These are phyloP conservation scores for Merops nubicus DNA, from an alignment of 2,113 vertebrate species.

Conservation along the genomic window DNA sequence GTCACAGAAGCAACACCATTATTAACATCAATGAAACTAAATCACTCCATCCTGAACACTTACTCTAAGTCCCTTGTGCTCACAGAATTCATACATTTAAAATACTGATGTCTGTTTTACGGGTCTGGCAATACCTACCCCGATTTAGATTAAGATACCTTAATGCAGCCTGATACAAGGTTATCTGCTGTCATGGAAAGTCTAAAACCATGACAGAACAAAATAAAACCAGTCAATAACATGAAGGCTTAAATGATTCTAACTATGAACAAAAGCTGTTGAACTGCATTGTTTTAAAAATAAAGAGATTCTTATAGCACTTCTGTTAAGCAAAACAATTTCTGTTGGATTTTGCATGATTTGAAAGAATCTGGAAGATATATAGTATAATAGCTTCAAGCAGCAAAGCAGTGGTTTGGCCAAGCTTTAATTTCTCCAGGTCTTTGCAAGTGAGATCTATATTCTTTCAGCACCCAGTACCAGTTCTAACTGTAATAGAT, in stretches of 20 bases:
- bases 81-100: not conserved
- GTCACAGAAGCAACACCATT: constrained; percentile 28
- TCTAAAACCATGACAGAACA: not conserved
- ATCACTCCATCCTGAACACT: not conserved
- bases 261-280: not conserved
- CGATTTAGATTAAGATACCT: not conserved
- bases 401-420: not conserved
- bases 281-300: not conserved
- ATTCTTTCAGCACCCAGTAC: not conserved
- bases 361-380: not conserved
- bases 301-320: not conserved
- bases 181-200: not conserved
- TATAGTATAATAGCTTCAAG: not conserved
- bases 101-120: not conserved
- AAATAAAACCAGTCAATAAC: not conserved
- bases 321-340: not conserved
- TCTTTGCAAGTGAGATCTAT: not conserved
- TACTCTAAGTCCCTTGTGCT: not conserved
- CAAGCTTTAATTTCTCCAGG: not conserved
- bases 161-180: not conserved
- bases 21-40: constrained; percentile 60
- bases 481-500: not conserved
- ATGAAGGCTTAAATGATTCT: not conserved
- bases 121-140: not conserved
- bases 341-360: not conserved